Base-by-base conservation (phyloP, 1,140 invertebrate genomes). In the Drosophila parabipectinata region DNA sequence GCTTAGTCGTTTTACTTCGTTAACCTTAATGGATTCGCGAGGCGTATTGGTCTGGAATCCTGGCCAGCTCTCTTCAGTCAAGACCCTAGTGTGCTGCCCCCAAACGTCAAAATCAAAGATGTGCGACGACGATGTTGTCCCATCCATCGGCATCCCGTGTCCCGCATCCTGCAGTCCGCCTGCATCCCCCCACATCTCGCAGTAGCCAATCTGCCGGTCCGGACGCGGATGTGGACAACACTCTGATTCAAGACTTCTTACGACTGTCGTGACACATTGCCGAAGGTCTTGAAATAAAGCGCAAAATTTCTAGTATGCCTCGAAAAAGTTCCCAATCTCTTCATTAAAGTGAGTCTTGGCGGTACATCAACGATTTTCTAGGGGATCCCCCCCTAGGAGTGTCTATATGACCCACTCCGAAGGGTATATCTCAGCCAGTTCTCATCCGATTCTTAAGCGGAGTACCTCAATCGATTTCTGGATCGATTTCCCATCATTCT, bases 261-360 rank as follows among this genome's bases (percentile, higher is more conserved):
- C 3, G 10, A n/a, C 12, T 37, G 34, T 37, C 34, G 34, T 37
- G 34, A 37, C 34, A 12, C 34, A 37, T 32, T 37, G 34, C 34
- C 4, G 10, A 0, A 12, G 34, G 34, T 37, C 34, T 37, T 37
- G 12, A 37, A 37, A 37, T 37, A 37, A 37, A 37, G 12, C 34
- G 34, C 10, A 37, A 37, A 37, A 37, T 37, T 37, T 37, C 34
- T 37, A 37, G 34, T 37, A 37, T 37, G 34, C 34, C 34, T 37
- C 34, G 4, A 37, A 37, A 37, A 4, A 10, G 15, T n/a, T 12
- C 3, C 10, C 1, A 3, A 4, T 12, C 3, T 37, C 0, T 37
- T 28, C 4, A 5, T 28, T 28, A 28, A 21, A 1, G 0, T n/a
- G n/a, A n/a, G n/a, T n/a, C n/a, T n/a, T n/a, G n/a, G n/a, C n/a